Conservation (phyloP, 2,797 vertebrate genomes). For the Danionella dracula region DNA sequence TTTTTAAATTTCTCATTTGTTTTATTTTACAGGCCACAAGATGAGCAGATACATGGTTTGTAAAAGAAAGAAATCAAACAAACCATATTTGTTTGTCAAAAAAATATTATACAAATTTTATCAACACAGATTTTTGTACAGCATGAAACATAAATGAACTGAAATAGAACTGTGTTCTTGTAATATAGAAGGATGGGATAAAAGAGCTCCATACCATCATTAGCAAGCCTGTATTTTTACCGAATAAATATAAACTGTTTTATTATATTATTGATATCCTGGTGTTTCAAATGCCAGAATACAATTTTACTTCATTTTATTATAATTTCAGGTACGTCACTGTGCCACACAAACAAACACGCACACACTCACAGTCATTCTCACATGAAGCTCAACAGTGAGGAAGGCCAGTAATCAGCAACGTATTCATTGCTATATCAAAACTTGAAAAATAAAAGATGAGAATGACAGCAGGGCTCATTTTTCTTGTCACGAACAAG, state of each 20-base stretch:
- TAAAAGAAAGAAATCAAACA: conserved; percentile 68
- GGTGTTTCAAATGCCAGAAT: conserved; percentile 59
- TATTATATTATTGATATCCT: conserved; percentile 68
- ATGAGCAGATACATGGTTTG: conserved; percentile 75
- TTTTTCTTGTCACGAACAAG: conserved; percentile 57
- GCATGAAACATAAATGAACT: conserved; percentile 63
- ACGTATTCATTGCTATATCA: conserved; percentile 54
- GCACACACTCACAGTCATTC: conserved; percentile 30
- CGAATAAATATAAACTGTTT: conserved; percentile 76
- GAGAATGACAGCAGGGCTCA: conserved; percentile 47
- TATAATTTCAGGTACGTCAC: conserved; percentile 64
- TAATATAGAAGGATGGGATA: conserved; percentile 55
- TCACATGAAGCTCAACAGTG: conserved; percentile 59
- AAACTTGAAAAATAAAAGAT: conserved; percentile 49
- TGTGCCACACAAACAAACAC: conserved; percentile 50
- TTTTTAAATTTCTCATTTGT: conserved; percentile 48
- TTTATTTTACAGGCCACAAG: conserved; percentile 73
- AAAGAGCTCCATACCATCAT: conserved; percentile 37
- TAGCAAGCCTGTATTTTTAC: conserved; percentile 53
- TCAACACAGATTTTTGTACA: conserved; percentile 75
- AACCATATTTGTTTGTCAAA: conserved; percentile 66
- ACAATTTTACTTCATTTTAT: conserved; percentile 61
- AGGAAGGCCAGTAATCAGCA: conserved; percentile 63
- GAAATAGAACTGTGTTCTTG: conserved; percentile 57
- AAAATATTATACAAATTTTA: conserved; percentile 76